Evolutionary conservation across 2,888 invertebrate species (phyloP).

Genomic region (Agonopterix subpropinquella): DNA sequence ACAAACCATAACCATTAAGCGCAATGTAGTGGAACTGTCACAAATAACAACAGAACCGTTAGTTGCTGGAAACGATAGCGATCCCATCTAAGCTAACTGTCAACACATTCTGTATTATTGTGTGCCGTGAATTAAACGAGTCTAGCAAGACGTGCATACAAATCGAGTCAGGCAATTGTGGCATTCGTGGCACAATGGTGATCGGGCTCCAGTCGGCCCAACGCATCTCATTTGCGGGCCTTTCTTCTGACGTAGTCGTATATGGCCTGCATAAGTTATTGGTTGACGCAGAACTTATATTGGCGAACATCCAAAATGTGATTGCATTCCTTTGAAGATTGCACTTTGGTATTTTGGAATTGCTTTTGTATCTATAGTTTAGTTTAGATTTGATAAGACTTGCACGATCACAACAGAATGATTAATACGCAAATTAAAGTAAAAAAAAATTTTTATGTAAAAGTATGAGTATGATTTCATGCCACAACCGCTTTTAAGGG

Average conservation of each 20-base stretch:
- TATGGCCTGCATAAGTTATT: conserved; percentile 3
- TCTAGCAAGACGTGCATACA: conserved; percentile 12
- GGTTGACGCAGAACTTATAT: conserved; percentile 1
- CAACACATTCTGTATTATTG: conserved; percentile 35
- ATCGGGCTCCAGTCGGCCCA: not conserved
- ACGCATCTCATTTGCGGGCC: conserved; percentile 14
- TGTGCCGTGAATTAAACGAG: conserved; percentile 25
- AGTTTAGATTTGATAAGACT: too few relatives aligned
- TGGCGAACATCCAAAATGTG: conserved; percentile 16
- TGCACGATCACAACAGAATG: too few relatives aligned
- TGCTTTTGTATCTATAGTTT: too few relatives aligned
- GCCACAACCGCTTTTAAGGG: too few relatives aligned
- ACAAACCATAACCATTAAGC: conserved; percentile 1
- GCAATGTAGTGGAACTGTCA: conserved; percentile 8
- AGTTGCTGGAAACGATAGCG: conserved; percentile 29
- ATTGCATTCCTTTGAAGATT: not conserved
- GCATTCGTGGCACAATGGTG: conserved; percentile 7
- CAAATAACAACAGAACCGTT: conserved; percentile 37
- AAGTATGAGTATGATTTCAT: too few relatives aligned
- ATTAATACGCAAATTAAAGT: too few relatives aligned
- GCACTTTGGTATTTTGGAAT: too few relatives aligned
- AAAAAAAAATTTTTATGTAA: too few relatives aligned
- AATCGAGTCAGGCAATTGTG: conserved; percentile 14
- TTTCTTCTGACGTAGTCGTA: conserved; percentile 16
- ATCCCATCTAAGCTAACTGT: conserved; percentile 56